Evolutionary conservation across 1,140 invertebrate species (phyloP).

Genomic region (Drosophila mayri): DNA sequence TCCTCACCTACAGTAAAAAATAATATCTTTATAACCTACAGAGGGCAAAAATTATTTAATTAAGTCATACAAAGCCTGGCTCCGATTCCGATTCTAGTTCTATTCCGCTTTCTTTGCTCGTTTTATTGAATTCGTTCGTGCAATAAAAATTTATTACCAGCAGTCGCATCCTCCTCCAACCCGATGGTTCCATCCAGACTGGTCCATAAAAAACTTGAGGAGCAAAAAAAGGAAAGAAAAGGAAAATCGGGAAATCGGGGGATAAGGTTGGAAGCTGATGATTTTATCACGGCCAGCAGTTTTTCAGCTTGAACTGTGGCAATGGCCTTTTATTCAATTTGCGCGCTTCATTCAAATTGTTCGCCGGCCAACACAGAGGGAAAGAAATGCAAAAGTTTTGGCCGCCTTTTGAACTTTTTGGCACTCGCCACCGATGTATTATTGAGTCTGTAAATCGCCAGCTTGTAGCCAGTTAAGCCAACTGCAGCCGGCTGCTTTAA

Average conservation of each 20-base stretch:
- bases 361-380: constrained; percentile 10
- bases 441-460: constrained; percentile 47
- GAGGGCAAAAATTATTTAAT: constrained; percentile 54
- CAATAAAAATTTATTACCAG: constrained; percentile 71
- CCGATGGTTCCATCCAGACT: constrained; percentile 10
- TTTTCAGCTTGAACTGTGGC: constrained; percentile 71
- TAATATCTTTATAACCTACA: not conserved
- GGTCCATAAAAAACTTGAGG: constrained; percentile 39
- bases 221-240: not conserved
- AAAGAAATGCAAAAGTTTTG: constrained; percentile 49
- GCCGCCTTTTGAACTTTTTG: constrained; percentile 66
- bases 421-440: constrained; percentile 56
- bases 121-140: constrained; percentile 70
- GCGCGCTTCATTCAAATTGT: constrained; percentile 67
- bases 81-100: constrained; percentile 21
- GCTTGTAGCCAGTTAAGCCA: constrained; percentile 45
- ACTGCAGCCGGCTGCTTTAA: constrained; percentile 40
- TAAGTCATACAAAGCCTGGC: constrained; percentile 38
- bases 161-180: not conserved
- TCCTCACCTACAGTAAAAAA: not conserved
- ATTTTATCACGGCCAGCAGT: constrained; percentile 73
- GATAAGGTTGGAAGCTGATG: constrained; percentile 60
- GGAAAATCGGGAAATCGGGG: constrained; percentile 9
- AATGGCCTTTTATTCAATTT: constrained; percentile 74
- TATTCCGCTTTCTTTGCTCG: constrained; percentile 10